Evolutionary conservation across 2,888 invertebrate genomes (phyloP), one percentile per base, ranked within the genome.

Genomic region (Neoascia interrupta): DNA sequence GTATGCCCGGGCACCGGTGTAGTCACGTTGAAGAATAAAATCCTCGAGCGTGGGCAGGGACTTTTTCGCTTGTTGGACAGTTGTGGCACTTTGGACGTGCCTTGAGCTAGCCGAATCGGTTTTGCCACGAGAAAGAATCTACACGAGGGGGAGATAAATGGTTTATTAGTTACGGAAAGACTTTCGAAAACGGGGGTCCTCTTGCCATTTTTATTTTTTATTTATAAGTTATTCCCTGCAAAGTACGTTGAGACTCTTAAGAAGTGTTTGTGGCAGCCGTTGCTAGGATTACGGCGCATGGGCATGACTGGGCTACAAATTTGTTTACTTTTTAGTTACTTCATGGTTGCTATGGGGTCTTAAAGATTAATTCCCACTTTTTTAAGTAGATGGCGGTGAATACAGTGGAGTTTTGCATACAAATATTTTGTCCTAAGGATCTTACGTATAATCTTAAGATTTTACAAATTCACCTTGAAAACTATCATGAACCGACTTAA

Each of bases 1-100:
- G 83, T 97, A 91, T 0, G 98, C 97, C 15, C 97, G 91, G 0
- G 97, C 98, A 5, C 99, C 99, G 0, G 95, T 94, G 86, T 98
- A 99, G 88, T 99, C 99, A 43, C 98, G 91, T 84, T 93, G 94
- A 16, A 93, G 89, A 13, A 99, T 90, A 86, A 96, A 98, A 84
- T 98, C 97, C 85, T 97, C 97, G 10, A 99, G 90, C 81, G 95
- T 94, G 0, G 96, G 93, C n/a, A 93, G 90, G 61, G 90, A 90
- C 82, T 92, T 92, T 49, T 88, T 88, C 0, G 85, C 83, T 51
- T 79, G 66, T 16, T 79, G 79, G 4, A 69, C 81, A 3, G 81
- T 74, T 19, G 81, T 79, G 28, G 84, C 82, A 76, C 83, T 83
- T 61, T 81, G 41, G 8, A 82, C 66, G 79, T 84, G 81, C 84